Percentiles rank a stretch among this genome's conserved stretches.
phyloP scores from a whole-genome alignment of 2,888 invertebrate genomes.

The Drosophila kanekoi region DNA sequence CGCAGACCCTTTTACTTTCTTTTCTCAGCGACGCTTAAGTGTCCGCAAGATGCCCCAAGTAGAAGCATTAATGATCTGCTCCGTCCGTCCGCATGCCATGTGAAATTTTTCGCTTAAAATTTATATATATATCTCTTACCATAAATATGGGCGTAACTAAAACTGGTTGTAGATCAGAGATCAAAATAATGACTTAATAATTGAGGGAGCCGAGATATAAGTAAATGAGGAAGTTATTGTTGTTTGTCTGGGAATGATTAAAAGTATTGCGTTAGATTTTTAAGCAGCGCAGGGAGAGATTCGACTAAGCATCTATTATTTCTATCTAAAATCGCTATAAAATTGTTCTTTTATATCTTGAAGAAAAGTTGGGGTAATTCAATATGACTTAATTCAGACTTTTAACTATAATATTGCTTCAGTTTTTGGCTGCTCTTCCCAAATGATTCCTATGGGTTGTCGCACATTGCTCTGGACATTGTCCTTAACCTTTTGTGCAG shows the following conservation, averaged over 20 bases:
- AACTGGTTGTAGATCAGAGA: constrained; percentile 22
- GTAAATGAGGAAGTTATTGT: constrained; percentile 28
- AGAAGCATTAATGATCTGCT: constrained; percentile 46
- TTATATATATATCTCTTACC: constrained; percentile 5
- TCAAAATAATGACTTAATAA: constrained; percentile 70
- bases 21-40: constrained; percentile 45
- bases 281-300: background rate
- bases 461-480: constrained; percentile 30
- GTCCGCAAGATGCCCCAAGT: constrained; percentile 35
- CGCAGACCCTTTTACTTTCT: constrained; percentile 75
- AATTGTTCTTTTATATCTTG: too few relatives aligned
- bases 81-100: constrained; percentile 20
- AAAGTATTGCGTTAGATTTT: constrained; percentile 7
- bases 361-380: too few relatives aligned
- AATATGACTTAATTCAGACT: background rate
- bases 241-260: constrained; percentile 15
- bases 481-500: constrained; percentile 72
- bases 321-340: too few relatives aligned
- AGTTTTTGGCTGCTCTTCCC: background rate
- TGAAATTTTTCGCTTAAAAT: constrained; percentile 46
- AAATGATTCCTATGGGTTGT: background rate
- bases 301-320: background rate
- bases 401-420: background rate
- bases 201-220: constrained; percentile 41
- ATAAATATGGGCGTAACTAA: constrained; percentile 39